Conservation (phyloP, 2,113 vertebrate genomes). For the Probosciger aterrimus region DNA sequence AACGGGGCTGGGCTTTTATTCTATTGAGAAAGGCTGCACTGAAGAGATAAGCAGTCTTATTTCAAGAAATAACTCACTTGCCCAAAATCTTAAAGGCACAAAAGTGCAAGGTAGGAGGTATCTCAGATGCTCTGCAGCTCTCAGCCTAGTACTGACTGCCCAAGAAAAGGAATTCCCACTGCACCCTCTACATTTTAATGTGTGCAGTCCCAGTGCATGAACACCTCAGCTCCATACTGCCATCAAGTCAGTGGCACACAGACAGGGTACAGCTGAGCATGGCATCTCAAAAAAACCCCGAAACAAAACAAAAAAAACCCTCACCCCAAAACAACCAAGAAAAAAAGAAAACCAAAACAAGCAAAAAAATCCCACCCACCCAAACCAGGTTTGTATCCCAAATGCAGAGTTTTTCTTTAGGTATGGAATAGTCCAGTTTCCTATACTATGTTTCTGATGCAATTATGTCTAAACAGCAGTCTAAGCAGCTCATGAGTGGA, state of each 20-base stretch:
- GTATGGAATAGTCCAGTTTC: background rate
- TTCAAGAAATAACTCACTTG: constrained; percentile 1
- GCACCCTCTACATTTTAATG: background rate
- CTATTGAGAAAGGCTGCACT: background rate
- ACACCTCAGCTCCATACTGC: rapidly evolving
- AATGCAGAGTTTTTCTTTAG: background rate
- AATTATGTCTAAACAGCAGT: background rate
- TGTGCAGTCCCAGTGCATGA: rapidly evolving
- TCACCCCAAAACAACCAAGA: background rate
- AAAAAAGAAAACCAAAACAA: background rate
- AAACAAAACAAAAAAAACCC: background rate
- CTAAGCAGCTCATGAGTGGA: background rate
- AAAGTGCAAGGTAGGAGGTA: background rate
- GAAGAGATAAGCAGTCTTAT: background rate
- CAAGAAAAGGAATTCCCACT: background rate
- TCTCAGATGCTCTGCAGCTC: background rate
- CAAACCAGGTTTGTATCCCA: background rate
- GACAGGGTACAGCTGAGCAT: background rate
- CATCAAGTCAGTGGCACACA: background rate
- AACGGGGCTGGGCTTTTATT: background rate
- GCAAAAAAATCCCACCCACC: background rate
- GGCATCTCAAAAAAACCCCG: background rate
- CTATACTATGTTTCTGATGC: background rate
- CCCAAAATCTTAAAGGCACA: background rate
- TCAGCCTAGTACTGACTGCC: background rate